Base-by-base conservation (phyloP, 2,797 vertebrate genomes). In the Labeo calbasu region DNA sequence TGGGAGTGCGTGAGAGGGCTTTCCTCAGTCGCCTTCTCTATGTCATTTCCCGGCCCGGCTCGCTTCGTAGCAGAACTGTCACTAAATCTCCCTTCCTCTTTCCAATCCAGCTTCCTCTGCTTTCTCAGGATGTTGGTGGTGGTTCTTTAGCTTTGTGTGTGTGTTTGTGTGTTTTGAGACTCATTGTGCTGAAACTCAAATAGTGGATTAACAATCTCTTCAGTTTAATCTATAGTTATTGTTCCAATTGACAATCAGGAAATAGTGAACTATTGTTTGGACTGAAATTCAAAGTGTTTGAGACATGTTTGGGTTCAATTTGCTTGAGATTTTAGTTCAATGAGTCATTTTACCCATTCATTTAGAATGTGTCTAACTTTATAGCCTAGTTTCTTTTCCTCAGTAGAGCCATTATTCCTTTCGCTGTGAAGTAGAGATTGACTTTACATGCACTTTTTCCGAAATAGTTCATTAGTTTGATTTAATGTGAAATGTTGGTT, bases 301-400 rank as follows among this genome's bases (percentile, higher is more conserved):
- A 55, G 53, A 21, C 10, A 10, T 57, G 9, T 13, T 25, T 6
- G n/a, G n/a, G 57, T 23, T 61, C n/a, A 61, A n/a, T 13, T 61
- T 13, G 2, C 13, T 61, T 61, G 59, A 25, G 13, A 28, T 63
- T 28, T 28, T 63, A 61, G 68, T 59, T 61, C 43, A 86, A 43
- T 83, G 86, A 86, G 84, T 87, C 88, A 89, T 86, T 89, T 89
- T 59, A 48, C 79, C 86, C 23, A 0, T 40, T 65, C 11, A 21
- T 14, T 86, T 48, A 12, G 8, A 57, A 50, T 68, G 4, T 17
- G 43, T 84, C n/a, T 65, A 13, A 0, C 57, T 51, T 50, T 51
- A 21, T 75, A 50, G 48, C 55, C 84, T 55, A 69, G 17, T 40
- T n/a, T 36, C 12, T 13, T 40, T 77, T 73, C 59, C 69, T 84